These are phyloP conservation scores for Nomada ruficornis DNA, from an alignment of 2,888 invertebrate species.

Conservation along the genomic window DNA sequence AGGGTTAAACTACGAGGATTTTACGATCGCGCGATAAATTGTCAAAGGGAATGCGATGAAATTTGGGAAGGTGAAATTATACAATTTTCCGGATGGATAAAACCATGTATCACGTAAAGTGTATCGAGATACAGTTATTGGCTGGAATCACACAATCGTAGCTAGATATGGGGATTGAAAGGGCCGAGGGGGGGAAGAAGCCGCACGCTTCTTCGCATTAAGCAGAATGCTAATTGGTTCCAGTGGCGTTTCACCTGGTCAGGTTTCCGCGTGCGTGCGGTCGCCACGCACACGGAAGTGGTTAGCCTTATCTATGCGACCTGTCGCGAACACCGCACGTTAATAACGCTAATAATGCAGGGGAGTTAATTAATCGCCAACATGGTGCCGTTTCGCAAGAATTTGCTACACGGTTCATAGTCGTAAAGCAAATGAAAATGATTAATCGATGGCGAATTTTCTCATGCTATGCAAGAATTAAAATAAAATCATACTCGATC, in stretches of 20 bases:
- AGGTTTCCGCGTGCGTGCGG: constrained; percentile 38
- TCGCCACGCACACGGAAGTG: constrained; percentile 34
- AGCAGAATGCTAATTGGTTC: constrained; percentile 67
- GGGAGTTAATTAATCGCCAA: constrained; percentile 66
- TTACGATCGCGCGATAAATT: no score
- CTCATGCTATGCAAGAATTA: no score
- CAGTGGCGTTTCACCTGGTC: constrained; percentile 60
- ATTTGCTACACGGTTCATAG: neutral
- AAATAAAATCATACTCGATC: no score
- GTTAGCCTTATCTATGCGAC: constrained; percentile 39
- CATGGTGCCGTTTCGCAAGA: neutral
- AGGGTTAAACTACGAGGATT: no score
- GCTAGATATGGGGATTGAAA: neutral
- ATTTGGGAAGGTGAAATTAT: no score
- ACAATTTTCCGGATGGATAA: no score
- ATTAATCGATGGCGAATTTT: no score
- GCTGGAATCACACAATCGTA: constrained; percentile 2
- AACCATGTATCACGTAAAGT: neutral
- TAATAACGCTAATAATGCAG: constrained; percentile 67
- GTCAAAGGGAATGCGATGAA: no score
- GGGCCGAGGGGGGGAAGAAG: constrained; percentile 21
- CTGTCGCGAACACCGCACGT: constrained; percentile 39
- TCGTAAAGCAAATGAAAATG: no score
- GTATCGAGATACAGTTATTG: neutral
- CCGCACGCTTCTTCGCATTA: constrained; percentile 59